Conservation (phyloP, 2,888 invertebrate genomes). For the Hyppa rectilinea region DNA sequence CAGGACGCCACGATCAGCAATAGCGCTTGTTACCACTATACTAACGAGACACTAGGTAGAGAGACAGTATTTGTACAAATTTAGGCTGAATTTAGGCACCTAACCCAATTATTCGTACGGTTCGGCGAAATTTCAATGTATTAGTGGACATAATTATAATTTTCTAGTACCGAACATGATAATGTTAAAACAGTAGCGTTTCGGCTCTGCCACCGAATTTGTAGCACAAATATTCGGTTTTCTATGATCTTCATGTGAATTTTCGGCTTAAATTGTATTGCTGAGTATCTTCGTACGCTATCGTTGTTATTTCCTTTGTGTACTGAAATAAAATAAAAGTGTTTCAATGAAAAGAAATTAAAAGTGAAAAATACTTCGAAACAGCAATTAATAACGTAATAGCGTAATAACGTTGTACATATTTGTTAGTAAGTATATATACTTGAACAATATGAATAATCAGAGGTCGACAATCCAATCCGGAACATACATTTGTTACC, state of each 20-base stretch:
- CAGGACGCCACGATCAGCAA: not conserved
- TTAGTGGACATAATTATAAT: not conserved
- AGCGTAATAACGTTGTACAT: no score
- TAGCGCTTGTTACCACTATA: not conserved
- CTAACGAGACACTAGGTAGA: not conserved
- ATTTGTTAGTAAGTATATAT: no score
- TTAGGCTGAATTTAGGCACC: not conserved
- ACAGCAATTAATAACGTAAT: no score
- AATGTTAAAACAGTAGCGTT: slow-evolving; percentile 14
- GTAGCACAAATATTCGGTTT: slow-evolving; percentile 1
- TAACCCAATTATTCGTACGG: slow-evolving; percentile 14
- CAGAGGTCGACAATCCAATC: no score
- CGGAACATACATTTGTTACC: no score
- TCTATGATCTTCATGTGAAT: not conserved
- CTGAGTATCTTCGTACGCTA: not conserved
- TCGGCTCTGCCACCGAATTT: not conserved
- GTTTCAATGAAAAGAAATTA: no score
- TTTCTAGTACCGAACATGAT: not conserved
- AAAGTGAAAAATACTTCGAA: no score
- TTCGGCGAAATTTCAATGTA: slow-evolving; percentile 20
- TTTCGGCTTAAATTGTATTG: not conserved
- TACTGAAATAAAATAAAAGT: not conserved
- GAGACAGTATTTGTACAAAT: slow-evolving; percentile 4
- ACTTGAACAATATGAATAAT: no score
- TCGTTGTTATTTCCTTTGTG: not conserved